Evolutionary conservation across 2,888 invertebrate species (phyloP), one percentile per base, ranked within the genome.

Genomic region (Lepidochrysops patricia): DNA sequence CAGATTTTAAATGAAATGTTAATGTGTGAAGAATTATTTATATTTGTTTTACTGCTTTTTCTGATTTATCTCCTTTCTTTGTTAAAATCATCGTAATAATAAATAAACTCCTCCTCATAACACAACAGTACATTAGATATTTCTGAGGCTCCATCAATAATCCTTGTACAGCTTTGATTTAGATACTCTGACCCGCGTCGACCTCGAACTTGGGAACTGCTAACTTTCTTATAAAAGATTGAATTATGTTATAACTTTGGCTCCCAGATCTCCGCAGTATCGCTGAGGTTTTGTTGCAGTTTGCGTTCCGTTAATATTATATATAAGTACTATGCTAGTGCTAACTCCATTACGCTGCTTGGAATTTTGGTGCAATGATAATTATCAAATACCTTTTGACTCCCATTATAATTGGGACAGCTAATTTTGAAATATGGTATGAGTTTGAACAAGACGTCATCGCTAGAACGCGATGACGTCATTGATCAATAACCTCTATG

Each of bases 221-320:
- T 52, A 52, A 52, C 26, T 52, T 52, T 52, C 26, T 26, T 52
- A 26, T 26, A 52, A 27, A 52, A 52, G 27, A 52, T 52, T 52
- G 15, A 52, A 52, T 52, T 15, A 52, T 7, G 52, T 43, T 43
- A 43, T 43, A 43, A 43, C 23, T 43, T 43, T 9, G 19, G 43
- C 43, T 4, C 3, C 19, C 4, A 12, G 43, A 43, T 19, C 6
- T 43, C 23, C 9, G 19, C 43, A 43, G 43, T 43, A 43, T 43
- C 9, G 19, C 19, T 19, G 1, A 23, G 43, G 12, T 19, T 43
- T 43, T 23, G 43, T 23, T 43, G 19, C 12, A 19, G 19, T 9
- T 19, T 43, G 43, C 43, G 19, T 19, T 43, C 9, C 9, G 19
- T 43, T 43, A 43, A 12, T 43, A 23, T 23, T 23, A 12, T 35